phyloP scores from a whole-genome alignment of 2,888 invertebrate species.

The Phyllotreta cruciferae region DNA sequence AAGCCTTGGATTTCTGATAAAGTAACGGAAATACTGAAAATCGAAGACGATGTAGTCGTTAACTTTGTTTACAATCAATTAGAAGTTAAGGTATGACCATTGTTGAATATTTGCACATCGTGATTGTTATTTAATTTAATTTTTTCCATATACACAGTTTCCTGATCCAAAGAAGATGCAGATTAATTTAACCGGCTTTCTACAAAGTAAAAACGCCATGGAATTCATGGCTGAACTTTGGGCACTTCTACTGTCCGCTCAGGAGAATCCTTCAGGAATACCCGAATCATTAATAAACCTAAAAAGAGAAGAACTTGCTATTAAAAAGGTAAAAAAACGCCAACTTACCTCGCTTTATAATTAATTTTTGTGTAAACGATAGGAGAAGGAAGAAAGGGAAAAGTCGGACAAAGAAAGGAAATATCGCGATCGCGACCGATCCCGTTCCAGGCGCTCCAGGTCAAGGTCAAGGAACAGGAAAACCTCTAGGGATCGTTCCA shows the following conservation, averaged over 20 bases:
- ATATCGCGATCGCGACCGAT: slow-evolving; percentile 61
- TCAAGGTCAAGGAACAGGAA: slow-evolving; percentile 39
- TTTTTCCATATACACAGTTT: slow-evolving; percentile 65
- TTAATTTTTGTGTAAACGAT: background rate
- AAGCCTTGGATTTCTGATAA: slow-evolving; percentile 99
- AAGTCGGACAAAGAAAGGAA: slow-evolving; percentile 59
- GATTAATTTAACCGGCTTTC: slow-evolving; percentile 98
- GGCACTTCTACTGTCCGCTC: slow-evolving; percentile 93
- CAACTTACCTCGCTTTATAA: too few species aligned
- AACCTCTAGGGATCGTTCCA: slow-evolving; percentile 28
- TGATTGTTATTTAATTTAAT: background rate
- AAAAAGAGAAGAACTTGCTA: slow-evolving; percentile 96
- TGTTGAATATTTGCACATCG: slow-evolving; percentile 12
- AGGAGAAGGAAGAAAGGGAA: slow-evolving; percentile 71
- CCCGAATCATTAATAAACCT: slow-evolving; percentile 93
- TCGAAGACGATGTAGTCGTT: slow-evolving; percentile 98
- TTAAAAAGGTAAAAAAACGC: slow-evolving; percentile 74
- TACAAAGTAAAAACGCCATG: slow-evolving; percentile 96
- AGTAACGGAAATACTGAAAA: slow-evolving; percentile 93
- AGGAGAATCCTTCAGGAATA: slow-evolving; percentile 94
- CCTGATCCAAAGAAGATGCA: slow-evolving; percentile 99
- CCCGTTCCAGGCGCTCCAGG: slow-evolving; percentile 52
- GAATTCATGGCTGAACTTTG: slow-evolving; percentile 98
- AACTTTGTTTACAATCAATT: slow-evolving; percentile 99
- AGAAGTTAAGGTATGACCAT: slow-evolving; percentile 81